These are phyloP conservation scores for Pseudochirops cupreus DNA, from an alignment of 2,797 vertebrate genomes.

Conservation along the genomic window DNA sequence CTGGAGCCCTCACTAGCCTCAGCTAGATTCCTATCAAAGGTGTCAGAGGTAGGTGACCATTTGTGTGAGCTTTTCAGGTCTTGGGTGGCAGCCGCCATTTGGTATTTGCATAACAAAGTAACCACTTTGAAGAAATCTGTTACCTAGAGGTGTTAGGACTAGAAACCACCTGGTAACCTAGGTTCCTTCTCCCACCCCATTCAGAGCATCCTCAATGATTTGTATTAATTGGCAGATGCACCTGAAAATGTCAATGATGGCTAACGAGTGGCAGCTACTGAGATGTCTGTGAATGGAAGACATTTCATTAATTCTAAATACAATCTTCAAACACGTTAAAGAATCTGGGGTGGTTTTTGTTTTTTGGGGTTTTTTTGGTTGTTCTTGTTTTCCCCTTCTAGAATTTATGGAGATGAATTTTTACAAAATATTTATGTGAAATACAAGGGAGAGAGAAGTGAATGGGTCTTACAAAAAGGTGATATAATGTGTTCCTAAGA, in stretches of 20 bases:
- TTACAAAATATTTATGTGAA: not conserved
- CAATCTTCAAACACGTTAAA: not conserved
- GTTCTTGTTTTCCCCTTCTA: not conserved
- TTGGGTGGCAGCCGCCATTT: conserved; percentile 46
- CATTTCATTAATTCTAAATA: not conserved
- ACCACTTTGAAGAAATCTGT: conserved; percentile 69
- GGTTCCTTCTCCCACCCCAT: conserved; percentile 15
- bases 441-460: not conserved
- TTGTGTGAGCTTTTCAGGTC: conserved; percentile 63
- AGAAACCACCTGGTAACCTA: conserved; percentile 63
- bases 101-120: conserved; percentile 83
- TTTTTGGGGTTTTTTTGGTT: not conserved
- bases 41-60: conserved; percentile 70
- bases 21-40: conserved; percentile 52
- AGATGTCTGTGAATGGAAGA: conserved; percentile 9
- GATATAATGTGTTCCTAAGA: not conserved
- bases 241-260: not conserved
- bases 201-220: conserved; percentile 6
- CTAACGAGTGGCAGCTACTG: not conserved
- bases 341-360: not conserved
- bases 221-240: conserved; percentile 26
- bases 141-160: conserved; percentile 75
- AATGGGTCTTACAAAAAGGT: not conserved
- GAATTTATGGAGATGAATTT: not conserved
- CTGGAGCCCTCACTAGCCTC: not conserved